phyloP scores from a whole-genome alignment of 2,888 invertebrate genomes.

The Drosophila gaucha region DNA sequence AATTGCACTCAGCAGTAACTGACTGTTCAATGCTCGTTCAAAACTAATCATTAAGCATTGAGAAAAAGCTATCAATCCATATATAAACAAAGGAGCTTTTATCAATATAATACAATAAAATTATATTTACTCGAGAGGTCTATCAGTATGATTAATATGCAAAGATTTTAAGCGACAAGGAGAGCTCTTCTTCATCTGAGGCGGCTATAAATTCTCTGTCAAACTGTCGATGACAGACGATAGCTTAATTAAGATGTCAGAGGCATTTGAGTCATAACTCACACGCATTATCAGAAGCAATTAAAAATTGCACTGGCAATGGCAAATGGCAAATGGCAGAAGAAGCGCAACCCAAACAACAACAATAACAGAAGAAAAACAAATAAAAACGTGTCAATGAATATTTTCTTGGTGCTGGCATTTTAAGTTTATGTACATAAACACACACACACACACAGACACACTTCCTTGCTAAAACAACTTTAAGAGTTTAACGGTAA shows the following conservation, averaged over 20 bases:
- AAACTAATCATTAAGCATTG: no score
- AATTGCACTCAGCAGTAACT: neutral
- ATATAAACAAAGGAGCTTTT: no score
- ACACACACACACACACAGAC: constrained; percentile 17
- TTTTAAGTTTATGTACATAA: constrained; percentile 58
- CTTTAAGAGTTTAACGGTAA: constrained; percentile 30
- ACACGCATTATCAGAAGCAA: constrained; percentile 74
- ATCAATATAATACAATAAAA: no score
- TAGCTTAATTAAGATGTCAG: constrained; percentile 73
- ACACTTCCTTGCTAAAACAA: constrained; percentile 50
- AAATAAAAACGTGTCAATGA: constrained; percentile 45
- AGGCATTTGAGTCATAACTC: constrained; percentile 61
- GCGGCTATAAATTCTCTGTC: neutral
- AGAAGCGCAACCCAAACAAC: neutral
- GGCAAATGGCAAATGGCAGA: constrained; percentile 19
- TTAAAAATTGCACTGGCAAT: constrained; percentile 64
- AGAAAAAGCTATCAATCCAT: no score
- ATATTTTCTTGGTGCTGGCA: constrained; percentile 37
- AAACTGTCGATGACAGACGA: constrained; percentile 24
- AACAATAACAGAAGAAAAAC: constrained; percentile 10
- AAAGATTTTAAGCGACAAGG: no score
- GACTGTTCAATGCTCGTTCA: neutral
- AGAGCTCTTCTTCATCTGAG: neutral
- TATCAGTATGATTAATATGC: no score
- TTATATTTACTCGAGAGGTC: no score